Evolutionary conservation across 2,797 vertebrate species (phyloP).

Genomic region (Gambusia yucatana): DNA sequence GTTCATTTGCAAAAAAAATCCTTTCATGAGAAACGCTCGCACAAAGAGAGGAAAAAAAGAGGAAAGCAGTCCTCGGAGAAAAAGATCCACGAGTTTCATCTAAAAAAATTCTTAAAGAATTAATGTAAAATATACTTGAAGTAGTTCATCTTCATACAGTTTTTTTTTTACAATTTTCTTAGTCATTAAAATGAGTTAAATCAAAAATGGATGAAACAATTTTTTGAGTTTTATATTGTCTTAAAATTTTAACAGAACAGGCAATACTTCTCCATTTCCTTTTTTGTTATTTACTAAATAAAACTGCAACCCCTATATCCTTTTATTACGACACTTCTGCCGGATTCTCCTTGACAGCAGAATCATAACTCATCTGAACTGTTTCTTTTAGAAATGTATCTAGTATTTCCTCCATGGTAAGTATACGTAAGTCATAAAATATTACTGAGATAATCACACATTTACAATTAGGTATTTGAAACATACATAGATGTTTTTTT

Average conservation of each 20-base stretch:
- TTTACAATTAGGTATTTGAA: not conserved
- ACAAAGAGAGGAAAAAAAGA: not conserved
- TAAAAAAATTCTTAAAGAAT: not conserved
- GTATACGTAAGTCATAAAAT: not conserved
- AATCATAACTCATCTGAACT: not conserved
- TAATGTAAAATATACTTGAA: not conserved
- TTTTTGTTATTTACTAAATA: not conserved
- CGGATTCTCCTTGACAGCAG: not conserved
- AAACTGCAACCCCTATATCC: not conserved
- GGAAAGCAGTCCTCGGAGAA: not conserved
- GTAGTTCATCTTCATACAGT: not conserved
- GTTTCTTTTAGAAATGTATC: not conserved
- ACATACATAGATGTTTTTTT: not conserved
- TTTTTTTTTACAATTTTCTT: not conserved
- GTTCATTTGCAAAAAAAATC: conserved; percentile 7
- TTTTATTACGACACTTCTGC: not conserved
- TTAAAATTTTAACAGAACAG: not conserved
- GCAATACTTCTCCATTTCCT: not conserved
- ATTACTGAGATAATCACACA: not conserved
- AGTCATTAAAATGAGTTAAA: not conserved
- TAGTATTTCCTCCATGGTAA: not conserved
- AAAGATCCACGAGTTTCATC: not conserved
- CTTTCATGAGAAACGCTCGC: not conserved
- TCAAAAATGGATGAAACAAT: not conserved
- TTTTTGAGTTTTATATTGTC: not conserved